Evolutionary conservation across 2,797 vertebrate genomes (phyloP).

Genomic region (Sus cebifrons): DNA sequence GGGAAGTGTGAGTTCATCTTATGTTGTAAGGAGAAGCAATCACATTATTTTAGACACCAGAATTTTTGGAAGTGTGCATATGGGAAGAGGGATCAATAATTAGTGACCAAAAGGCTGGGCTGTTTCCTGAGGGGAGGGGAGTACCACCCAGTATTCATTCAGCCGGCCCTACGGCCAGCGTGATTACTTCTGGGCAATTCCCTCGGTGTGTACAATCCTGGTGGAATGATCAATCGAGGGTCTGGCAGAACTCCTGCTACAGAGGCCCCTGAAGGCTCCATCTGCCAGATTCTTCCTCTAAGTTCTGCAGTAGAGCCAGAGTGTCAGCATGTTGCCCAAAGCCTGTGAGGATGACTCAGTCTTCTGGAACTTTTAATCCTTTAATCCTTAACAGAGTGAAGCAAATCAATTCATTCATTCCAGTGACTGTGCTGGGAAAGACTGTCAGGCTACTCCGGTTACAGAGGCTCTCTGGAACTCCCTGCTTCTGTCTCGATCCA

Average conservation of each 20-base stretch:
- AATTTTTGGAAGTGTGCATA: neutral
- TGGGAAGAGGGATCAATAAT: slow-evolving; percentile 21
- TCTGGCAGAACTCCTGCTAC: slow-evolving; percentile 73
- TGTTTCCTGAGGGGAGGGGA: neutral
- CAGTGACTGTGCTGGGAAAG: slow-evolving; percentile 71
- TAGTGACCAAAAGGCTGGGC: slow-evolving; percentile 36
- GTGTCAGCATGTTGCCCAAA: slow-evolving; percentile 77
- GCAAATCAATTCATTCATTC: slow-evolving; percentile 75
- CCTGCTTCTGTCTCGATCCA: slow-evolving; percentile 45
- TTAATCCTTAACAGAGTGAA: slow-evolving; percentile 80
- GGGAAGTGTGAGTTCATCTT: slow-evolving; percentile 52
- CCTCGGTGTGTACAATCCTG: slow-evolving; percentile 61
- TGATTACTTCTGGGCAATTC: slow-evolving; percentile 66
- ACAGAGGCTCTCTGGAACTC: neutral
- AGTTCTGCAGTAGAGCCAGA: slow-evolving; percentile 73
- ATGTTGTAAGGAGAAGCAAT: neutral
- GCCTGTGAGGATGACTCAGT: slow-evolving; percentile 81
- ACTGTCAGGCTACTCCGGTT: neutral
- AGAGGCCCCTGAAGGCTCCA: slow-evolving; percentile 80
- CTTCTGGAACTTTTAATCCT: slow-evolving; percentile 84
- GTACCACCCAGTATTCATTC: neutral
- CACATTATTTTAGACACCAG: slow-evolving; percentile 55
- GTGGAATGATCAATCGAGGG: slow-evolving; percentile 66
- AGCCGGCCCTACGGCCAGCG: neutral
- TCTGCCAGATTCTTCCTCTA: slow-evolving; percentile 81